Percentiles rank a stretch among this genome's conserved stretches.
phyloP scores from a whole-genome alignment of 2,888 invertebrate genomes.

The Melinaea marsaeus region DNA sequence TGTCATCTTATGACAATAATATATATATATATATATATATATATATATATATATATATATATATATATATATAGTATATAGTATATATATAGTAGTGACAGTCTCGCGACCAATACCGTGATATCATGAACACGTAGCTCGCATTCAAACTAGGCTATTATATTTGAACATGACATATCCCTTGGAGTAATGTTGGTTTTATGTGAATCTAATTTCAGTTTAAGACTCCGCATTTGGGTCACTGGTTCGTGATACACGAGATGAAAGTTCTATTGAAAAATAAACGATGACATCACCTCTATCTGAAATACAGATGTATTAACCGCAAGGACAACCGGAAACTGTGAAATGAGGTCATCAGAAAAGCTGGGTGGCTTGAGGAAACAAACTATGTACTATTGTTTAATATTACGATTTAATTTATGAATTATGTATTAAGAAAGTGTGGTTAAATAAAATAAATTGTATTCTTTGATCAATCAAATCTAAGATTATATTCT shows the following conservation, averaged over 20 bases:
- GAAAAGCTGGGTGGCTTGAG: conserved; percentile 19
- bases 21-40: background rate
- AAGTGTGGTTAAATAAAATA: background rate
- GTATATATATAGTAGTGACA: background rate
- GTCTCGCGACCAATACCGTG: conserved; percentile 36
- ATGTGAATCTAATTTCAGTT: conserved; percentile 65
- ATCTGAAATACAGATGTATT: conserved; percentile 12
- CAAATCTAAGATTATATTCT: background rate
- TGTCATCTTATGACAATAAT: too few species aligned
- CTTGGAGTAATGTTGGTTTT: conserved; percentile 57
- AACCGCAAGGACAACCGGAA: conserved; percentile 22
- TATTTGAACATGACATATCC: conserved; percentile 69
- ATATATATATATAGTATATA: too few species aligned
- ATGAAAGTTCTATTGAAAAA: background rate
- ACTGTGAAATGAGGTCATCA: conserved; percentile 26
- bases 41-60: too few species aligned
- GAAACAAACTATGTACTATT: background rate
- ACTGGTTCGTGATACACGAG: conserved; percentile 26
- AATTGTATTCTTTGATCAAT: background rate
- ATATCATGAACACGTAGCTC: conserved; percentile 53
- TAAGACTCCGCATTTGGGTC: conserved; percentile 59
- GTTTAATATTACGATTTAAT: background rate
- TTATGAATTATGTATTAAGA: background rate
- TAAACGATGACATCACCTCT: conserved; percentile 14
- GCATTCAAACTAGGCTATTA: conserved; percentile 48